A percentile compares a stretch with the other conserved stretches of the same genome.
phyloP scores from a whole-genome alignment of 1,140 invertebrate genomes.

The Zaprionus tsacasi region DNA sequence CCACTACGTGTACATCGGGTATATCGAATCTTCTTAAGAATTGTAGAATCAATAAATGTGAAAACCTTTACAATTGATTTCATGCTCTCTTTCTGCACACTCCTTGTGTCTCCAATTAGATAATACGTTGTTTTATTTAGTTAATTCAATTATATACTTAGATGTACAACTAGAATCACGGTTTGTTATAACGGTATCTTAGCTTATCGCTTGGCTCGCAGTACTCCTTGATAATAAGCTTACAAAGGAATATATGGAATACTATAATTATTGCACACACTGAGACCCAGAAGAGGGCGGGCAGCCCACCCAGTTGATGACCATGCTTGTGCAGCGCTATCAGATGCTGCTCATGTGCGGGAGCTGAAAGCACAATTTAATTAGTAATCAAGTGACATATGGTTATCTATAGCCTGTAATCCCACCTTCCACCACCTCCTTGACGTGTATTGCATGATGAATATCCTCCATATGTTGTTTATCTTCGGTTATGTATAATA shows the following conservation, averaged over 20 bases:
- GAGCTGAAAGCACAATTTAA: constrained; percentile 86
- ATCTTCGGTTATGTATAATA: constrained; percentile 96
- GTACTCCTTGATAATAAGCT: constrained; percentile 96
- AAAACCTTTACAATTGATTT: constrained; percentile 31
- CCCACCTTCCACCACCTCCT: constrained; percentile 92
- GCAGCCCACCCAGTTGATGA: constrained; percentile 94
- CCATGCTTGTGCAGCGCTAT: constrained; percentile 97
- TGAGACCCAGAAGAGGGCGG: constrained; percentile 96
- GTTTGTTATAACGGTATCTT: constrained; percentile 88
- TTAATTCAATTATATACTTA: constrained; percentile 33
- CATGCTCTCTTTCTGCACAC: constrained; percentile 12
- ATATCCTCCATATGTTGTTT: constrained; percentile 96
- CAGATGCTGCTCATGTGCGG: constrained; percentile 96
- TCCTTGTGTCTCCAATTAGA: constrained; percentile 28
- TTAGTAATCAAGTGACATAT: constrained; percentile 5
- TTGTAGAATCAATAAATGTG: too few relatives aligned
- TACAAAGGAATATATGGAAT: constrained; percentile 97
- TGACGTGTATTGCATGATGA: constrained; percentile 95
- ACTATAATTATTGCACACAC: constrained; percentile 95
- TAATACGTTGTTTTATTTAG: constrained; percentile 26
- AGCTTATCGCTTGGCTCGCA: constrained; percentile 89
- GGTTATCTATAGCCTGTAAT: neutral
- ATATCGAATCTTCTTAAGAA: too few relatives aligned
- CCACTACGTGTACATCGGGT: too few relatives aligned
- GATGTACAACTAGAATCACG: constrained; percentile 84